Conservation (phyloP, 2,888 invertebrate species). For the Syrista parreyssii region DNA sequence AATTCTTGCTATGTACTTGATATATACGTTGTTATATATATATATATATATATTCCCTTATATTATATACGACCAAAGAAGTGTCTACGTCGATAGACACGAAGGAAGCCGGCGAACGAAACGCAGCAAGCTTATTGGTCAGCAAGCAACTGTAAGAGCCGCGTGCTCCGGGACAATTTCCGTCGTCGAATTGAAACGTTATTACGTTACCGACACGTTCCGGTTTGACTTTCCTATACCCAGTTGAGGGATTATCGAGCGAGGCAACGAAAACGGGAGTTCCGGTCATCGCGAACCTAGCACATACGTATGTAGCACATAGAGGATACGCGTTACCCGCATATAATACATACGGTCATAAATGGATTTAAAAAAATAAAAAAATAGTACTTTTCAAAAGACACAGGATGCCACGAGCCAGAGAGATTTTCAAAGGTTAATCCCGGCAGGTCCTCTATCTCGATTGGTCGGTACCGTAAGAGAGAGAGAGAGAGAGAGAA, state of each 20-base stretch:
- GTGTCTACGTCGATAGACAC: not conserved
- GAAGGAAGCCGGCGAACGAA: not conserved
- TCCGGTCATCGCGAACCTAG: not conserved
- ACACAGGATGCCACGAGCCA: not conserved
- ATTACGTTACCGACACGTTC: constrained; percentile 61
- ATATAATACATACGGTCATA: not conserved
- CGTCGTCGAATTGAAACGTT: constrained; percentile 64
- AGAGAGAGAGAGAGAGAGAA: not conserved
- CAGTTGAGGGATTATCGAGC: not conserved
- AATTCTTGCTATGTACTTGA: not conserved
- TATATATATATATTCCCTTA: too few species aligned
- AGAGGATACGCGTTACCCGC: not conserved
- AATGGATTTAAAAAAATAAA: not conserved
- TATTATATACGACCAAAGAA: not conserved
- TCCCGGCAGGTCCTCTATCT: not conserved
- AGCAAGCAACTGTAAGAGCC: constrained; percentile 24
- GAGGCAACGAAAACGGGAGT: not conserved
- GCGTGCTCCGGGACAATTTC: constrained; percentile 58
- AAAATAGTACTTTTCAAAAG: not conserved
- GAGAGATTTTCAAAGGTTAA: not conserved
- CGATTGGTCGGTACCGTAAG: not conserved
- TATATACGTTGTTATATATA: too few species aligned
- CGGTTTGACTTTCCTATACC: constrained; percentile 21
- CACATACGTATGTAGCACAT: not conserved
- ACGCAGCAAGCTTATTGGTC: not conserved